Evolutionary conservation across 2,113 vertebrate genomes (phyloP).

Genomic region (Pseudorhombus dupliciocellatus): DNA sequence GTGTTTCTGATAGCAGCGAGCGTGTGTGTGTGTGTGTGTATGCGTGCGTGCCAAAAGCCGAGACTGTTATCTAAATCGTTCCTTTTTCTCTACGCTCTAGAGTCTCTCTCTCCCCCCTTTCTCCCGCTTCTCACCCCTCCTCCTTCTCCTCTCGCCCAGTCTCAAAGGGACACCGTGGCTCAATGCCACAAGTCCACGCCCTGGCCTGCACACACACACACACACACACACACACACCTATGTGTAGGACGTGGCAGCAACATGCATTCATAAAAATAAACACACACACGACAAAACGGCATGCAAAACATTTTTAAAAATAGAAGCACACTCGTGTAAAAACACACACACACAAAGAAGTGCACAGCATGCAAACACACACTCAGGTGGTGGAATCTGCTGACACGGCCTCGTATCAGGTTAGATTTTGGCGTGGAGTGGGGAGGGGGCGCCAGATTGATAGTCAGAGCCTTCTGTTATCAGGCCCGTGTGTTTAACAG

Average conservation of each 20-base stretch:
- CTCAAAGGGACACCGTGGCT: conserved; percentile 74
- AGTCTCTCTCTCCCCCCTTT: conserved; percentile 33
- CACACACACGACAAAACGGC: conserved; percentile 25
- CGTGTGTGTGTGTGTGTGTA: conserved; percentile 25
- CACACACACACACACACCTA: conserved; percentile 33
- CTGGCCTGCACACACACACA: conserved; percentile 48
- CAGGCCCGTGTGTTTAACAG: conserved; percentile 73
- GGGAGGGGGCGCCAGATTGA: conserved; percentile 65
- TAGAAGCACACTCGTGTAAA: conserved; percentile 37
- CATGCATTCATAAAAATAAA: conserved; percentile 47
- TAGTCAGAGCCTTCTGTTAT: conserved; percentile 75
- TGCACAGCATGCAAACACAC: conserved; percentile 24
- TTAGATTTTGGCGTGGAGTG: conserved; percentile 52
- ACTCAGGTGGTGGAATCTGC: conserved; percentile 84
- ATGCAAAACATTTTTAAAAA: conserved; percentile 45
- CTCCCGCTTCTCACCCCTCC: conserved; percentile 2
- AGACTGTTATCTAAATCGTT: conserved; percentile 79
- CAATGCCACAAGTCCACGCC: conserved; percentile 64
- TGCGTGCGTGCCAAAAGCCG: conserved; percentile 63
- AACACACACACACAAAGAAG: conserved; percentile 22
- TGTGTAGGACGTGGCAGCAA: conserved; percentile 14
- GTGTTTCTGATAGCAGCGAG: conserved; percentile 60
- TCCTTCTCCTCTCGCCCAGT: conserved; percentile 52
- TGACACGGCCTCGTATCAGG: conserved; percentile 70
- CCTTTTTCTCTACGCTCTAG: conserved; percentile 48